phyloP scores from a whole-genome alignment of 2,113 vertebrate genomes.

The Chascanopsetta lugubris region DNA sequence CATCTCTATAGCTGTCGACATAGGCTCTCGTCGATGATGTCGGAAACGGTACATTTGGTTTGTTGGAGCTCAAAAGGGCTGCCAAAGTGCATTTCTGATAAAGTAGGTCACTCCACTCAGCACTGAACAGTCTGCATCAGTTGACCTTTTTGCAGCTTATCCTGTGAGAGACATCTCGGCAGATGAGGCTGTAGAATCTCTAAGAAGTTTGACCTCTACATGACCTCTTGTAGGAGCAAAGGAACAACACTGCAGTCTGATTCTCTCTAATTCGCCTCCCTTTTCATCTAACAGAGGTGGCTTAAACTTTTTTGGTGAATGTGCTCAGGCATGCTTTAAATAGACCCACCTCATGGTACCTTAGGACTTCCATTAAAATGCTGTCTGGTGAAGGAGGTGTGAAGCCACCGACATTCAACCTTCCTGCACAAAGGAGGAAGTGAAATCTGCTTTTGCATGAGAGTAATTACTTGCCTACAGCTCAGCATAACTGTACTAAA shows the following conservation, averaged over 20 bases:
- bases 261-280: not conserved
- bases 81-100: too few relatives aligned
- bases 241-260: conserved; percentile 4
- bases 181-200: conserved; percentile 11
- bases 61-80: too few relatives aligned
- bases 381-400: conserved; percentile 32
- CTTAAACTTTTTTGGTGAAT: conserved; percentile 29
- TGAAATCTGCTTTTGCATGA: conserved; percentile 37
- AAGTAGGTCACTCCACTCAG: not conserved
- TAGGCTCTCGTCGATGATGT: too few relatives aligned
- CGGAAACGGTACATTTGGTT: too few relatives aligned
- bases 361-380: conserved; percentile 25
- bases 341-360: conserved; percentile 24
- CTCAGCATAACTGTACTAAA: conserved; percentile 61
- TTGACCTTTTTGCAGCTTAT: not conserved
- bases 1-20: too few relatives aligned
- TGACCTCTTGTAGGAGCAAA: conserved; percentile 12
- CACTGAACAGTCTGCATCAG: not conserved
- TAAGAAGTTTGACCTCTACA: conserved; percentile 28
- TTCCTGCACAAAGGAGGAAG: conserved; percentile 17
- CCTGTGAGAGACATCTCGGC: not conserved
- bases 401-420: conserved; percentile 38
- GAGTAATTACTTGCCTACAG: conserved; percentile 69
- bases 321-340: conserved; percentile 28
- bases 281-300: not conserved